Base-by-base conservation (phyloP, 2,113 vertebrate genomes). In the Eira barbara region DNA sequence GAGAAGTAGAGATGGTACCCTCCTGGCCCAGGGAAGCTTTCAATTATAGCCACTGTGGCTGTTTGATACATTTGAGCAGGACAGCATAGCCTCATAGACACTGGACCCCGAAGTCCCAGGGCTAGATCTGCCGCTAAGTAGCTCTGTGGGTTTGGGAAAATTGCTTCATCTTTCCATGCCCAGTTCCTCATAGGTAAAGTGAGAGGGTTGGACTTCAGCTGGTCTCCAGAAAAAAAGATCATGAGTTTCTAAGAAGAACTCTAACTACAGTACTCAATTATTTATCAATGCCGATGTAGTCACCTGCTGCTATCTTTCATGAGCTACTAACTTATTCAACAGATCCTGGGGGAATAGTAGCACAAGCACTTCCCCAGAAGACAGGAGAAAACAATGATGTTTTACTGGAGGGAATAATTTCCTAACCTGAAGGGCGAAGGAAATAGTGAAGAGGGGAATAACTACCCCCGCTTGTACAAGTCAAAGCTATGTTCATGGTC, bases 221-320 rank as follows among this genome's bases (percentile, higher is more conserved):
- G 86, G 91, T 94, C 82, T 94, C 85, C 83, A 49, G 81, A 89
- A 91, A 52, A 42, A 42, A 47, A 96, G 82, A 91, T 85, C 17
- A 20, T 36, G 42, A 89, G 59, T 89, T 73, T 76, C 57, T 42
- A 65, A 91, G 95, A 94, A 61, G 81, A 93, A 61, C 52, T 83
- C 59, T 94, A 94, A 91, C 94, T 97, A 74, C 27, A 84, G 18
- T n/a, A 67, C 63, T 97, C 74, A 97, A 97, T 97, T 97, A 98
- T 97, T 97, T 85, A 97, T 73, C 23, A 9, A 13, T 79, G 91
- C 61, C 94, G 79, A 20, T 27, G 65, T 65, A 69, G 21, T 94
- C 85, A 39, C 65, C 71, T 12, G 12, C n/a, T 2, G 89, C 88
- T 93, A 36, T 73, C 84, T 78, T 92, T 91, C 93, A 65, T 91